These are phyloP conservation scores for Lithophane semibrunnea DNA, from an alignment of 2,888 invertebrate genomes.

Conservation along the genomic window DNA sequence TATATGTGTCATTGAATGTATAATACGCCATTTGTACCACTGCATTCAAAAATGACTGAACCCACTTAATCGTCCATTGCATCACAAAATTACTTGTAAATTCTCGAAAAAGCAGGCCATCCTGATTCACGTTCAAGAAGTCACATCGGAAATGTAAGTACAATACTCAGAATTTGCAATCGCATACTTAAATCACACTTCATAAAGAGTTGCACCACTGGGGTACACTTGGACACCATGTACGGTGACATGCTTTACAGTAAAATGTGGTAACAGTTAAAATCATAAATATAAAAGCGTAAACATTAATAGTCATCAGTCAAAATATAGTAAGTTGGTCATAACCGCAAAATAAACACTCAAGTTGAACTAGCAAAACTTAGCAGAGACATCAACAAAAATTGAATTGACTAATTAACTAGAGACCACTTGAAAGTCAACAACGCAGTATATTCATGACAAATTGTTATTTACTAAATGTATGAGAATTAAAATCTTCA, in stretches of 20 bases:
- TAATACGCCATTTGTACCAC: conserved; percentile 34
- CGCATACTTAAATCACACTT: conserved; percentile 67
- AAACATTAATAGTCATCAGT: conserved; percentile 45
- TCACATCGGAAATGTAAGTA: conserved; percentile 64
- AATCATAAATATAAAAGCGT: conserved; percentile 41
- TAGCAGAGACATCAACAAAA: conserved; percentile 66
- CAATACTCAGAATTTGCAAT: conserved; percentile 72
- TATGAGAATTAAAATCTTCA: conserved; percentile 8
- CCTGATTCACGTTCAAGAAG: conserved; percentile 73
- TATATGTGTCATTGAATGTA: conserved; percentile 7
- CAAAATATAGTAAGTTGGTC: conserved; percentile 45
- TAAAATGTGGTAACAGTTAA: conserved; percentile 46
- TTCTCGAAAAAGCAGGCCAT: conserved; percentile 70
- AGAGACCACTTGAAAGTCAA: conserved; percentile 69
- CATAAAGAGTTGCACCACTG: conserved; percentile 59
- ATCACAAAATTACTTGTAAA: conserved; percentile 67
- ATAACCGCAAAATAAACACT: conserved; percentile 73
- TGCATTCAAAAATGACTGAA: conserved; percentile 58
- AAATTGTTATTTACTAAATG: conserved; percentile 50
- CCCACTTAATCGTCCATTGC: conserved; percentile 60
- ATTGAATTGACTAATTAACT: conserved; percentile 74
- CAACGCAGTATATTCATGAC: conserved; percentile 56
- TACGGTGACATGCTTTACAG: conserved; percentile 43
- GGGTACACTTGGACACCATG: conserved; percentile 40
- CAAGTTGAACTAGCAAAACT: conserved; percentile 63